Evolutionary conservation across 2,888 invertebrate species (phyloP), one percentile per base, ranked within the genome.

Genomic region (Podotricha telesiphe): DNA sequence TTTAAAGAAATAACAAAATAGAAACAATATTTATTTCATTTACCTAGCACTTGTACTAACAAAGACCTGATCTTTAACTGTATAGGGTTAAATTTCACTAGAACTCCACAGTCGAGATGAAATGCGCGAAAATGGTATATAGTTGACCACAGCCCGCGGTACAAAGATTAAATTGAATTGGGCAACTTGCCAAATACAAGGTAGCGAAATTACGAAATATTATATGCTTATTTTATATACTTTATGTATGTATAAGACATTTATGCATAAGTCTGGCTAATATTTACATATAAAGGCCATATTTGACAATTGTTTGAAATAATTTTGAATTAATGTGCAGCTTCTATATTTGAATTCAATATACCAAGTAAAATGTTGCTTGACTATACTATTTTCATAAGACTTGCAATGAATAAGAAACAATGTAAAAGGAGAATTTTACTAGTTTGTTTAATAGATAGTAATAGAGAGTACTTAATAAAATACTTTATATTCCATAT

Each of bases 101-200:
- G 78, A 77, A 76, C 73, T 73, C 71, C 69, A 65, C 77, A 79
- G 79, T 75, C 75, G 78, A 82, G 79, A 79, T 78, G 77, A 76
- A 80, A 77, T 79, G 79, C 76, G 78, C 59, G 59, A 75, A 77
- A 80, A 77, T 75, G 76, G 76, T 78, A 78, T 78, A 79, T 84
- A 83, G 87, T 86, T 88, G 89, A 89, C 89, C 89, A 87, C 89
- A 86, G 80, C 82, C 81, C 80, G 78, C 81, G 79, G 82, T 82
- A 86, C 86, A 86, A 89, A 90, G 87, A 91, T 89, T 87, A 90
- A 89, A 89, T 90, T 85, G 86, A 84, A 84, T 79, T 81, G 84
- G 90, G 91, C 88, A 79, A 74, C 73, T 76, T 74, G 87, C 91
- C 89, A 89, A 81, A 76, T 77, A 80, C 79, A 78, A 79, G 75